These are phyloP conservation scores for Sanderia malayensis DNA, from an alignment of 30 jellyfish, hydroid and myxozoan species.

Conservation along the genomic window DNA sequence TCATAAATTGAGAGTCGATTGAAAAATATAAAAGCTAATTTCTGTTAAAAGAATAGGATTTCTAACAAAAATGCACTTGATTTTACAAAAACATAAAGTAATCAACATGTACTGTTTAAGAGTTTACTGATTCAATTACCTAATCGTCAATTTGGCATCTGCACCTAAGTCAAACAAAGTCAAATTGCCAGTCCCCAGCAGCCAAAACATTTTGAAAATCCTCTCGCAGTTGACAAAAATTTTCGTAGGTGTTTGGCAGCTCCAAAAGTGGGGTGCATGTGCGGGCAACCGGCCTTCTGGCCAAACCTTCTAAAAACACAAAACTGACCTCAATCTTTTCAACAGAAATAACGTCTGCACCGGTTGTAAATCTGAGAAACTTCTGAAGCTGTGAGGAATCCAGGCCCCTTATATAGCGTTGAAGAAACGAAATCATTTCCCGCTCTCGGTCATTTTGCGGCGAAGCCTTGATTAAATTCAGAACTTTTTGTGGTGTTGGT, in stretches of 20 bases:
- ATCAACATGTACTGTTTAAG: too few species aligned
- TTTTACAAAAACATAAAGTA: too few species aligned
- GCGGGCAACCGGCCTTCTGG: slow-evolving; percentile 23
- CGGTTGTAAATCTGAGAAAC: slow-evolving; percentile 12
- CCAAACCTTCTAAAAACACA: background rate
- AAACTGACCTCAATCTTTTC: slow-evolving; percentile 8
- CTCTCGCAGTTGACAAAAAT: background rate
- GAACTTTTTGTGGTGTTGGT: slow-evolving; percentile 7
- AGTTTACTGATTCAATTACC: too few species aligned
- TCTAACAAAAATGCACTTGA: too few species aligned
- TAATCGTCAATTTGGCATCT: too few species aligned
- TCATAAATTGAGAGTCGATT: too few species aligned
- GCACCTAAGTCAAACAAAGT: background rate
- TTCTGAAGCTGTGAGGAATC: background rate
- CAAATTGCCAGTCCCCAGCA: slow-evolving; percentile 14
- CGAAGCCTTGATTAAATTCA: background rate
- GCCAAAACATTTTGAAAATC: slow-evolving; percentile 6
- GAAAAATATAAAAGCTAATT: too few species aligned
- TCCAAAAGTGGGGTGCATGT: slow-evolving; percentile 30
- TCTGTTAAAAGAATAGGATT: too few species aligned
- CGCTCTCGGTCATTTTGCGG: background rate
- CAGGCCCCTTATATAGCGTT: slow-evolving; percentile 3
- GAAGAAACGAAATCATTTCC: background rate
- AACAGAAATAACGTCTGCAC: slow-evolving; percentile 6
- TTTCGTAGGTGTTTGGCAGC: slow-evolving; percentile 14